phyloP scores from a whole-genome alignment of 2,113 vertebrate species.

The Pogonocichla stellata region DNA sequence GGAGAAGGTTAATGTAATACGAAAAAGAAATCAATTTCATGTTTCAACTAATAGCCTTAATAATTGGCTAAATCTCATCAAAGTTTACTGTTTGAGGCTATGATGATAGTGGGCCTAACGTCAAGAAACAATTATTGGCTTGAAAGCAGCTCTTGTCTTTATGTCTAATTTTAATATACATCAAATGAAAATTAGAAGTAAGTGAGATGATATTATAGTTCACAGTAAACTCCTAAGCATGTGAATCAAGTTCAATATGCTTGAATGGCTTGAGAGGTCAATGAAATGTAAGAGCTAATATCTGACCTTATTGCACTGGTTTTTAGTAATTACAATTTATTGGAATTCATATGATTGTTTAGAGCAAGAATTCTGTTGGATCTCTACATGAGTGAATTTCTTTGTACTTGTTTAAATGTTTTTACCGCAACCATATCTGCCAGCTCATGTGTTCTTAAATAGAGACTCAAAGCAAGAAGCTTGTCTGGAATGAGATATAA shows the following conservation, averaged over 20 bases:
- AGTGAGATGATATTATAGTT: neutral
- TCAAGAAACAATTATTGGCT: constrained; percentile 63
- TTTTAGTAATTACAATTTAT: constrained; percentile 17
- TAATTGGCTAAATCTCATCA: constrained; percentile 52
- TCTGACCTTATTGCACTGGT: neutral
- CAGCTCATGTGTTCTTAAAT: neutral
- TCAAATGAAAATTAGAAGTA: constrained; percentile 31
- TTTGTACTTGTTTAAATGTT: neutral
- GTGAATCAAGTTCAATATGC: neutral
- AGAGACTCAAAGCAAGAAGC: neutral
- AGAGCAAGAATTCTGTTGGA: neutral
- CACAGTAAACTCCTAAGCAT: neutral
- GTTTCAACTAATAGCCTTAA: constrained; percentile 60
- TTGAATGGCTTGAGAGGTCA: neutral
- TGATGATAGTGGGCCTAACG: constrained; percentile 49
- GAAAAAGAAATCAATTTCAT: constrained; percentile 68
- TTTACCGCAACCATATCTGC: neutral
- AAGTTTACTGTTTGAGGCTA: constrained; percentile 54
- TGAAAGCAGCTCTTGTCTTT: constrained; percentile 29
- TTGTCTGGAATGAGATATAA: neutral
- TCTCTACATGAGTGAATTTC: neutral
- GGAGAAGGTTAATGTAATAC: constrained; percentile 62
- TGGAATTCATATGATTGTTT: neutral
- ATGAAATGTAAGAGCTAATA: neutral
- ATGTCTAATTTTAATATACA: constrained; percentile 21